A percentile compares a stretch with the other conserved stretches of the same genome.
Conservation (phyloP, 2,888 invertebrate genomes). For the Chironomus riparius region DNA sequence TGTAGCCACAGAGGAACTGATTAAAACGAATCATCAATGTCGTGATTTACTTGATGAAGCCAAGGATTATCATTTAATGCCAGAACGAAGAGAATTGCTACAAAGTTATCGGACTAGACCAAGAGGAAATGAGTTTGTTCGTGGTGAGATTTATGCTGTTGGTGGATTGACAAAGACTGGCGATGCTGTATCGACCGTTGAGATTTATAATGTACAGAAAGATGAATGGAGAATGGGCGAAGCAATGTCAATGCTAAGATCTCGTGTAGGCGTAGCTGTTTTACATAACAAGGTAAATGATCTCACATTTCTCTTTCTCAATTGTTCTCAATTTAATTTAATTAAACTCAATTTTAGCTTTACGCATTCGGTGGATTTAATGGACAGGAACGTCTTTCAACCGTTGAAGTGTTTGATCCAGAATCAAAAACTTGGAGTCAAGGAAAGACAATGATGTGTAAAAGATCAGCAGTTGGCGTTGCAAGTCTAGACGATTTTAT, state of each 20-base stretch:
- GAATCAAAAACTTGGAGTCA: conserved; percentile 61
- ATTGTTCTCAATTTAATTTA: too few species aligned
- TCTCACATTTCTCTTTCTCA: too few species aligned
- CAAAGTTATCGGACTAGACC: conserved; percentile 69
- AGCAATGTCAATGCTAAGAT: conserved; percentile 75
- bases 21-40: conserved; percentile 68
- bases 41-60: conserved; percentile 82
- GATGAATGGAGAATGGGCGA: conserved; percentile 67
- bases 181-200: conserved; percentile 75
- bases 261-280: conserved; percentile 76
- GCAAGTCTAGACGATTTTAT: conserved; percentile 68
- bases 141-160: conserved; percentile 77
- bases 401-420: conserved; percentile 78
- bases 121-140: conserved; percentile 61
- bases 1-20: conserved; percentile 68
- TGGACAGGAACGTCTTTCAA: conserved; percentile 68
- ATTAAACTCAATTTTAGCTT: conserved; percentile 35
- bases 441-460: conserved; percentile 71
- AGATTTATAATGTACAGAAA: conserved; percentile 65
- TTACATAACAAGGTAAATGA: conserved; percentile 51
- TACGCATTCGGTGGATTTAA: conserved; percentile 81
- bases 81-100: conserved; percentile 66
- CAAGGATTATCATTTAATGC: conserved; percentile 78
- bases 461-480: conserved; percentile 72
- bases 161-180: conserved; percentile 77